Evolutionary conservation across 2,113 vertebrate genomes (phyloP), one percentile per base, ranked within the genome.

Genomic region (Holacanthus passer): DNA sequence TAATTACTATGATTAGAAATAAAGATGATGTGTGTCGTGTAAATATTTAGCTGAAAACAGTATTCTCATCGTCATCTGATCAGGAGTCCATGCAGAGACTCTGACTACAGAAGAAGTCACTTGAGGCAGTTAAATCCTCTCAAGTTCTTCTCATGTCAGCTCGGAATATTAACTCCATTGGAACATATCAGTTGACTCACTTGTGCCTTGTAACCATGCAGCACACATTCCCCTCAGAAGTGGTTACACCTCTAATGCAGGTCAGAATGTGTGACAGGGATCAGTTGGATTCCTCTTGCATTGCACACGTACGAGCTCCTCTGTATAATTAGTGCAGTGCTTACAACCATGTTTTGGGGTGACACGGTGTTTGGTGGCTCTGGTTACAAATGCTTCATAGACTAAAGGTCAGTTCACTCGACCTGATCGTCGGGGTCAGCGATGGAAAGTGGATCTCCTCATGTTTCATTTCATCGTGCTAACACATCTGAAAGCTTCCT

Each of bases 371-470:
- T 63, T 65, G 67, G 31, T 53, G 77, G 87, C 82, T 93, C 87
- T 79, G 70, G 83, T 92, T 91, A 79, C 92, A 16, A 78, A 83
- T 81, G 68, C 79, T 81, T 86, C 47, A 24, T 24, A 59, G 81
- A 86, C 71, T 73, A 90, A 88, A 91, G 90, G 89, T 94, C 89
- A 87, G 53, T 45, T 41, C 37, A 2, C 22, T 13, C 11, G 82
- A 71, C 56, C 68, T 53, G 62, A 78, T 75, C 78, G 24, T 56
- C 48, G 47, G 58, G 79, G 83, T 88, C 69, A 68, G 35, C 20
- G 29, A 70, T 64, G 78, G 47, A 83, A 73, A 41, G 56, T 48
- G 29, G 58, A 35, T 69, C 84, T 83, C 45, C 81, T 85, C 50
- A 20, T 64, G 50, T 87, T 81, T 86, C 82, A 41, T 43, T 39